phyloP scores from a whole-genome alignment of 2,888 invertebrate genomes.

The Lasius platythorax region DNA sequence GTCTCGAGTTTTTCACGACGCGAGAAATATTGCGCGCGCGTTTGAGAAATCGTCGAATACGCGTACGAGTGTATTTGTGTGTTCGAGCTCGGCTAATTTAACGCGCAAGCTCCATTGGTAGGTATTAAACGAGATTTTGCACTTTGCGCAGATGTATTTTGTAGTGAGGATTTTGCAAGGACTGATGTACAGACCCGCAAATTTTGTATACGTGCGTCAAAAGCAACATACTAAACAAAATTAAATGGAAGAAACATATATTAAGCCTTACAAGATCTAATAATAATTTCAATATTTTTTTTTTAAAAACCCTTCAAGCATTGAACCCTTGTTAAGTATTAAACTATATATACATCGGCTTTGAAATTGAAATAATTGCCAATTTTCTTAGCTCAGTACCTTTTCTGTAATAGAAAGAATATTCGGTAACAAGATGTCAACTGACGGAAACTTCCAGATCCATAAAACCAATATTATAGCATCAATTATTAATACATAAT shows the following conservation, averaged over 20 bases:
- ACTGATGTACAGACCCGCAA: neutral
- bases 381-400: neutral
- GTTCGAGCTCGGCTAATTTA: slow-evolving; percentile 40
- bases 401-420: neutral
- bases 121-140: slow-evolving; percentile 47
- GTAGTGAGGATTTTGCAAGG: slow-evolving; percentile 5
- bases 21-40: slow-evolving; percentile 62
- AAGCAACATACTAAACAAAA: neutral
- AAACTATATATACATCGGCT: neutral
- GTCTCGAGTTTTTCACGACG: slow-evolving; percentile 59
- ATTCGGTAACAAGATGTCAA: neutral
- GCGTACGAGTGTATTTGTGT: slow-evolving; percentile 7
- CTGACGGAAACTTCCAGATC: neutral
- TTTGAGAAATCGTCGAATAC: slow-evolving; percentile 59
- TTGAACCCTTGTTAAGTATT: neutral
- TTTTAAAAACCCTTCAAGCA: neutral
- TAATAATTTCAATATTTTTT: neutral
- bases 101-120: slow-evolving; percentile 27
- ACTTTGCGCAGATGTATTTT: slow-evolving; percentile 39
- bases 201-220: neutral
- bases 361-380: slow-evolving; percentile 14
- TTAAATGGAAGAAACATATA: slow-evolving; percentile 1
- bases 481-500: neutral
- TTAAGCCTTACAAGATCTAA: neutral
- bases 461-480: neutral